A percentile compares a stretch with the other conserved stretches of the same genome.
Conservation (phyloP, 2,113 vertebrate species). For the Malurus elegans region DNA sequence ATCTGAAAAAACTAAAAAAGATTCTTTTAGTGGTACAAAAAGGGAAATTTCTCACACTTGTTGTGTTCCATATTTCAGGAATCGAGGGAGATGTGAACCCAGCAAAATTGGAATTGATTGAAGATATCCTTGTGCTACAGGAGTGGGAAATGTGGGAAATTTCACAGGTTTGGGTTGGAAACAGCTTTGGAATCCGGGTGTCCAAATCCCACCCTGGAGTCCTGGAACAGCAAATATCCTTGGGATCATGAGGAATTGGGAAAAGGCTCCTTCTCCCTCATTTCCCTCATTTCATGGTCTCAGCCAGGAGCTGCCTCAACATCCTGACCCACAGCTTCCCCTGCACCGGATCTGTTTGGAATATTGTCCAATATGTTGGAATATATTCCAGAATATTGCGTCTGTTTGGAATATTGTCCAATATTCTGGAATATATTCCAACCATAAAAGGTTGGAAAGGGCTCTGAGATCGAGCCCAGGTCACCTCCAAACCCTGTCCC, state of each 20-base stretch:
- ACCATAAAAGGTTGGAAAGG: background rate
- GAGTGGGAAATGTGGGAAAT: background rate
- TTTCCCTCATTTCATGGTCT: background rate
- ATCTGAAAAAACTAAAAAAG: accelerated
- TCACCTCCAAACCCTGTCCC: no score
- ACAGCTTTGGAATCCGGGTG: background rate
- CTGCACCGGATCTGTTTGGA: background rate
- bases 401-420: no score
- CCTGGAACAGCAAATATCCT: background rate
- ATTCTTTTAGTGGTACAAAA: background rate
- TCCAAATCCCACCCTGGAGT: background rate
- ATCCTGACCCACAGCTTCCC: background rate
- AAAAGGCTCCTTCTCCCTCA: background rate
- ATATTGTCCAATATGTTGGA: no score
- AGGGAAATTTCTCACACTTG: background rate
- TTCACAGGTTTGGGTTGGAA: background rate
- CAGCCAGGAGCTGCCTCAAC: background rate
- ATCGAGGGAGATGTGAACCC: background rate
- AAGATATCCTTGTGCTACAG: background rate
- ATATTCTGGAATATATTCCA: no score
- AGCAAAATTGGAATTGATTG: background rate
- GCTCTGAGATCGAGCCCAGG: accelerated
- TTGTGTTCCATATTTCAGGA: background rate
- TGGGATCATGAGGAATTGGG: no score
- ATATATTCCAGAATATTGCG: no score